Conservation (phyloP, 1,140 invertebrate genomes). For the Neodiprion fabricii region DNA sequence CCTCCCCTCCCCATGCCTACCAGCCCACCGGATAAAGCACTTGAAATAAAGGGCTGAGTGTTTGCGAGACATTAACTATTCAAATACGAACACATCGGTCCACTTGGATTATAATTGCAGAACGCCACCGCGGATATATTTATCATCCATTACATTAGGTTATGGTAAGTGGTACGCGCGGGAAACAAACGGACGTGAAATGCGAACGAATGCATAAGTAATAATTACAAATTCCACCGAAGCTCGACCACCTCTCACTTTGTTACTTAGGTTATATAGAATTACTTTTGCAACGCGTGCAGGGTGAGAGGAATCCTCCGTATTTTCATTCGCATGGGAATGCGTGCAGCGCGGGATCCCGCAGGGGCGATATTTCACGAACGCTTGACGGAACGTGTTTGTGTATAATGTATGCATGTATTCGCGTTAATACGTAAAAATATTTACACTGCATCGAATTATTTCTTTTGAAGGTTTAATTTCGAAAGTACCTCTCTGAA, state of each 20-base stretch:
- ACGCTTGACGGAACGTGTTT: too few species aligned
- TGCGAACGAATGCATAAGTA: constrained; percentile 8
- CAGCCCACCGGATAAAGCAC: constrained; percentile 2
- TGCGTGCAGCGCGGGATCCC: too few species aligned
- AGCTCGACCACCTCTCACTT: neutral
- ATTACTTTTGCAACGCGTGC: too few species aligned
- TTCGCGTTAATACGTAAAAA: too few species aligned
- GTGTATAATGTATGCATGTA: too few species aligned
- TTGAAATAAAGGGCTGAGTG: constrained; percentile 15
- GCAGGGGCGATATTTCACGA: too few species aligned
- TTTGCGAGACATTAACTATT: constrained; percentile 16
- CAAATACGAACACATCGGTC: constrained; percentile 8
- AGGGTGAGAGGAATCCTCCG: too few species aligned
- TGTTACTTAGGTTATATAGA: too few species aligned
- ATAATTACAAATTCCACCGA: neutral
- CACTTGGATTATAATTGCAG: constrained; percentile 12
- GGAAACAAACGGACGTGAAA: constrained; percentile 8
- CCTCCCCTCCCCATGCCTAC: neutral
- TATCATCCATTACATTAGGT: constrained; percentile 15
- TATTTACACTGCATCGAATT: too few species aligned
- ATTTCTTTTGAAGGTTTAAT: too few species aligned
- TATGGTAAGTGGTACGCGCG: constrained; percentile 5
- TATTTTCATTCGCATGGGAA: too few species aligned
- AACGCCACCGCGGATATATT: constrained; percentile 14
- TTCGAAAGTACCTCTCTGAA: too few species aligned